These are phyloP conservation scores for Gobio gobio DNA, from an alignment of 2,113 vertebrate genomes.

Conservation along the genomic window DNA sequence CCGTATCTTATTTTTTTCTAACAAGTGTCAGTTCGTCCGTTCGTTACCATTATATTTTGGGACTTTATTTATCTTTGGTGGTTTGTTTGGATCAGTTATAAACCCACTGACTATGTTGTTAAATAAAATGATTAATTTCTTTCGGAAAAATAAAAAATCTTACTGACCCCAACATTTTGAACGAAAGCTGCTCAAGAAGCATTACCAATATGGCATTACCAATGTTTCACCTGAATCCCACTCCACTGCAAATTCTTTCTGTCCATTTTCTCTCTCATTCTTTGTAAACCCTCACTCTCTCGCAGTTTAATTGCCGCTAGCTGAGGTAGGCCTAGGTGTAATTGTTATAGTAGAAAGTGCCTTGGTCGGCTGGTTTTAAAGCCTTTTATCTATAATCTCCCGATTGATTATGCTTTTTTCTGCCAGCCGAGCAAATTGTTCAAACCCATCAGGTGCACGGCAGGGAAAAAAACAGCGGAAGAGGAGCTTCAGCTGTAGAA, in stretches of 20 bases:
- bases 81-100: neutral
- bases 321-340: slow-evolving; percentile 75
- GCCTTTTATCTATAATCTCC: slow-evolving; percentile 76
- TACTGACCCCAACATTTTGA: neutral
- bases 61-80: neutral
- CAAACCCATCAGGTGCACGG: slow-evolving; percentile 65
- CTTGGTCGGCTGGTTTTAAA: slow-evolving; percentile 74
- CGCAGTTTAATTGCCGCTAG: slow-evolving; percentile 73
- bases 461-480: slow-evolving; percentile 50
- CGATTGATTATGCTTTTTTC: slow-evolving; percentile 78
- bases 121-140: no score
- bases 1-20: neutral
- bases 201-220: neutral
- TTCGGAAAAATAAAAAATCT: no score
- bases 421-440: slow-evolving; percentile 75
- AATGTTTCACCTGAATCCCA: neutral
- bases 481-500: slow-evolving; percentile 57
- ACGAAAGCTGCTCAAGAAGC: no score
- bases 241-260: neutral
- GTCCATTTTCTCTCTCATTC: slow-evolving; percentile 9
- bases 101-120: neutral
- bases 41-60: neutral
- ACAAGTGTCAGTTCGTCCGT: neutral
- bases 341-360: slow-evolving; percentile 75
- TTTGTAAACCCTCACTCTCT: slow-evolving; percentile 14